Base-by-base conservation (phyloP, 2,113 vertebrate species). In the Pachypanchax playfairii region DNA sequence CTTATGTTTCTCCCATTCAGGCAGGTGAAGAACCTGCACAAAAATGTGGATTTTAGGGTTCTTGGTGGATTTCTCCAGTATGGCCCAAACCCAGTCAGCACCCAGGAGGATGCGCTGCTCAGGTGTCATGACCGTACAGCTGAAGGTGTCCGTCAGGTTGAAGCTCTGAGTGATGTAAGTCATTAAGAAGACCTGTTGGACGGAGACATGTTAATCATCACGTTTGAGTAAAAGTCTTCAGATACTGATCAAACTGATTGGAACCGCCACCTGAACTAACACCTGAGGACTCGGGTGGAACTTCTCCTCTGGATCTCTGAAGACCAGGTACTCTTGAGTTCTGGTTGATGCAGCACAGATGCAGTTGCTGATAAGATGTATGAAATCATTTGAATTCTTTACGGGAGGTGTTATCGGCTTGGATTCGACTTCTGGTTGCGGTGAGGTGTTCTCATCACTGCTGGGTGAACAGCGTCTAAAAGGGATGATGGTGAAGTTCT, bases 71-170 rank as follows among this genome's bases (percentile, higher is more conserved):
- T 69, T 78, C 25, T 92, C 85, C 31, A 91, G 46, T 21, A 91
- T 8, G 2, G 91, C 88, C 91, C 91, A 93, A 12, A 92, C 89
- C 92, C 91, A 93, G 81, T 92, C 86, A 0, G 84, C 83, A 3
- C 92, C 92, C 24, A 93, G 74, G 6, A 93, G 87, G 64, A 93
- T 39, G 21, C 77, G 77, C 61, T 93, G 92, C 58, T 75, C 79
- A 0, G 75, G 82, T 0, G 88, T 93, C 92, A 92, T 92, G 70
- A 75, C 75, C 0, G 88, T 92, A 77, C 90, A 93, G 77, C 78
- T 92, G 73, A 93, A 85, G 31, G 31, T 47, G 31, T 89, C 76
- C 0, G 73, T 82, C 25, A 92, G 46, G 56, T 89, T 79, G 15
- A 84, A 17, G 6, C 90, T 92, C 65, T 75, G 85, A 25, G 80